Conservation (phyloP, 2,888 invertebrate genomes). For the Drosophila putrida region DNA sequence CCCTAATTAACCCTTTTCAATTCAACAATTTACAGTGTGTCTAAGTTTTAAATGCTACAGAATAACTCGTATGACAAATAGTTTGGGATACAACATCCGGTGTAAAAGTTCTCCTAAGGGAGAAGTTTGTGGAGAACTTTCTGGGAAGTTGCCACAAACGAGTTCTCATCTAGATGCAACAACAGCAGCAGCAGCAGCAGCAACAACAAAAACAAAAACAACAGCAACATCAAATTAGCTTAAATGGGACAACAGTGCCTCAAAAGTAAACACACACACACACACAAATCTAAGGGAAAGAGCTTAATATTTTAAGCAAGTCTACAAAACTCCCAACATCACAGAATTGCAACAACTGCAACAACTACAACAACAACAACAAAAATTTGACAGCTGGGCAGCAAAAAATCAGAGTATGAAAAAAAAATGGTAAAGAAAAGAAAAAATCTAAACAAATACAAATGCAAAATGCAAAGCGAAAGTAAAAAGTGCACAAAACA, state of each 20-base stretch:
- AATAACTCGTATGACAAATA: neutral
- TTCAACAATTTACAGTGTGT: neutral
- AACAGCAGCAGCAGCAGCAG: neutral
- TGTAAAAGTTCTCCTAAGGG: neutral
- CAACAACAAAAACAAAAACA: neutral
- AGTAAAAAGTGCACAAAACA: neutral
- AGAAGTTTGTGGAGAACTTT: slow-evolving; percentile 1
- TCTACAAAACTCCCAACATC: slow-evolving; percentile 20
- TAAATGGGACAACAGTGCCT: slow-evolving; percentile 33
- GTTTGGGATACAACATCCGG: slow-evolving; percentile 4
- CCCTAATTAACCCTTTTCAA: neutral
- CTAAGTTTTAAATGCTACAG: slow-evolving; percentile 1
- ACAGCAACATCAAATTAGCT: slow-evolving; percentile 32
- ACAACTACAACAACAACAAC: slow-evolving; percentile 7
- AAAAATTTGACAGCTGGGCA: slow-evolving; percentile 20
- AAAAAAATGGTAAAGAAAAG: neutral
- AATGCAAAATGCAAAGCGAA: slow-evolving; percentile 13
- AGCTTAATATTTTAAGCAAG: slow-evolving; percentile 28
- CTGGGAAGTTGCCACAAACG: slow-evolving; percentile 23
- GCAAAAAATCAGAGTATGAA: neutral
- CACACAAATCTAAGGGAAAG: neutral
- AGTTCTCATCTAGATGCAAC: slow-evolving; percentile 6
- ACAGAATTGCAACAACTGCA: slow-evolving; percentile 13
- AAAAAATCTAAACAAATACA: slow-evolving; percentile 14
- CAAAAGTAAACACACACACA: slow-evolving; percentile 25